Evolutionary conservation across 2,113 vertebrate genomes (phyloP).

Genomic region (Sinocyclocheilus grahami): DNA sequence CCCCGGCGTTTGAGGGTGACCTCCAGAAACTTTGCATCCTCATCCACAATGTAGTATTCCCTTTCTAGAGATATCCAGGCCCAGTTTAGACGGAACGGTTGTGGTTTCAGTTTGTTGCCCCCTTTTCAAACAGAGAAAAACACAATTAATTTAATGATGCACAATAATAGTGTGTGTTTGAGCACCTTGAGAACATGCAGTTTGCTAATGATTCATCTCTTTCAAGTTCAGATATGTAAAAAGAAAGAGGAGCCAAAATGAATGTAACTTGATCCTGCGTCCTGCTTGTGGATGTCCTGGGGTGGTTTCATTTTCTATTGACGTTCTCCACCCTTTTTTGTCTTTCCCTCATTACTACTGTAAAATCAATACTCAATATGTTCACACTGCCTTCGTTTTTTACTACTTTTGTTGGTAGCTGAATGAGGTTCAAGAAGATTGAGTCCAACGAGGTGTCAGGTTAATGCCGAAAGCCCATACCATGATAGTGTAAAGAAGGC

Average conservation of each 20-base stretch:
- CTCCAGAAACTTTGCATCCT: slow-evolving; percentile 82
- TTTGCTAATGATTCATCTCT: neutral
- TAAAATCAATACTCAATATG: neutral
- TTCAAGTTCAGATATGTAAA: neutral
- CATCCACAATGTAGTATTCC: slow-evolving; percentile 80
- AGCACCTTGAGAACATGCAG: neutral
- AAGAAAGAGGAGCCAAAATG: neutral
- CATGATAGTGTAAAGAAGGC: neutral
- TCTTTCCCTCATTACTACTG: neutral
- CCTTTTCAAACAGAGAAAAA: slow-evolving; percentile 65
- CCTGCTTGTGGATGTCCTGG: neutral
- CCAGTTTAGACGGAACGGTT: slow-evolving; percentile 84
- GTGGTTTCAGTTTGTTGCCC: slow-evolving; percentile 80
- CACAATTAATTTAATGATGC: neutral
- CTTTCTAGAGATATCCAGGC: slow-evolving; percentile 87
- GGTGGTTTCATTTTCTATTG: neutral
- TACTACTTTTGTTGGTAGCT: neutral
- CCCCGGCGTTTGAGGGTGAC: slow-evolving; percentile 80
- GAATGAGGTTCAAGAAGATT: neutral
- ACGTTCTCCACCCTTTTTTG: neutral
- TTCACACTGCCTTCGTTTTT: slow-evolving; percentile 1
- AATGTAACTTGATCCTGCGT: neutral
- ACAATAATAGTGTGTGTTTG: neutral
- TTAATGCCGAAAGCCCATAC: slow-evolving; percentile 32
- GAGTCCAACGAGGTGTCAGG: slow-evolving; percentile 18